These are phyloP conservation scores for Amphibalanus amphitrite DNA, from an alignment of 1,140 invertebrate genomes.

Conservation along the genomic window DNA sequence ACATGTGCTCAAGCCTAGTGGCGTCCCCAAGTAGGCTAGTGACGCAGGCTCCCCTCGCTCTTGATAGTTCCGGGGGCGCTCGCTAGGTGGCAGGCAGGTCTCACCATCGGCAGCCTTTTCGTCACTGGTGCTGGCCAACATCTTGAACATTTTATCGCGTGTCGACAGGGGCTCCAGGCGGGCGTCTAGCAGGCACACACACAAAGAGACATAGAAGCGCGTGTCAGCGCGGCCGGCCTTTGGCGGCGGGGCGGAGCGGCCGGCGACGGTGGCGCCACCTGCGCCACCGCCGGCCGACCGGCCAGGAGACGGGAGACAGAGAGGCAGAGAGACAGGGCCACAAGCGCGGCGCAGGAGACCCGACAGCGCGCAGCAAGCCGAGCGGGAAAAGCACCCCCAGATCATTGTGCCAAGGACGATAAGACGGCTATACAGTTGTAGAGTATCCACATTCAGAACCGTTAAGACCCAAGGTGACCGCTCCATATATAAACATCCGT, in stretches of 20 bases:
- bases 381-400: too few species aligned
- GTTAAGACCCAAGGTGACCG: too few species aligned
- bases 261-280: background rate
- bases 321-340: too few species aligned
- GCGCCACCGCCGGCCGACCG: background rate
- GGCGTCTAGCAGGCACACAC: background rate
- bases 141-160: background rate
- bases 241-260: background rate
- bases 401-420: too few species aligned
- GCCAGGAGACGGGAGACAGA: background rate
- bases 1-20: background rate
- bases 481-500: too few species aligned
- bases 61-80: background rate
- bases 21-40: too few species aligned
- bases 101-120: background rate
- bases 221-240: background rate
- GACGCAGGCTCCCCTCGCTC: background rate
- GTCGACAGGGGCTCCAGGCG: background rate
- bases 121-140: background rate
- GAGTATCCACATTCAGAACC: too few species aligned
- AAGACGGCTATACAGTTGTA: too few species aligned
- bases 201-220: background rate
- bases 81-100: background rate
- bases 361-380: background rate
- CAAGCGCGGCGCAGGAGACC: too few species aligned